These are phyloP conservation scores for Polydrusus tereticollis DNA, from an alignment of 2,888 invertebrate genomes.

Conservation along the genomic window DNA sequence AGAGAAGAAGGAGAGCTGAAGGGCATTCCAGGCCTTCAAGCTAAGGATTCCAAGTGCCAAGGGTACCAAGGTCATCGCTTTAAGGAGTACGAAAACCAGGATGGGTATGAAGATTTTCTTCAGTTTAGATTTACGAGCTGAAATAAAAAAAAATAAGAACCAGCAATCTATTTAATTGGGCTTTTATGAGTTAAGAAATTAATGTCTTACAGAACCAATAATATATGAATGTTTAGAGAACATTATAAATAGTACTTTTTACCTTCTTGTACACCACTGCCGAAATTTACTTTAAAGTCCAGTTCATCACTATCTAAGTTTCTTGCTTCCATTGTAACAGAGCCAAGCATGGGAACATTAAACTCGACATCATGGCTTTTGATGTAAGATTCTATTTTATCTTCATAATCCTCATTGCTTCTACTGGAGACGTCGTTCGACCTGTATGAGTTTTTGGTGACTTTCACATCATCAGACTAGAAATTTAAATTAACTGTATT, in stretches of 20 bases:
- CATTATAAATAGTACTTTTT: slow-evolving; percentile 2
- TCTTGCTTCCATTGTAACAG: slow-evolving; percentile 82
- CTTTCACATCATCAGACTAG: slow-evolving; percentile 81
- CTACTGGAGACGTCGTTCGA: slow-evolving; percentile 75
- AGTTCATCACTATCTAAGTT: slow-evolving; percentile 83
- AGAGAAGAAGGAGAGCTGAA: slow-evolving; percentile 88
- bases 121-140: slow-evolving; percentile 74
- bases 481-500: slow-evolving; percentile 10
- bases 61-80: slow-evolving; percentile 88
- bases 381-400: slow-evolving; percentile 79
- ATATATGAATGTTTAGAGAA: not conserved
- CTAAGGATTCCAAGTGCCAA: slow-evolving; percentile 87
- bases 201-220: too few species aligned
- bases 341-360: slow-evolving; percentile 79
- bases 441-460: slow-evolving; percentile 78
- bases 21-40: slow-evolving; percentile 89
- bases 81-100: slow-evolving; percentile 84
- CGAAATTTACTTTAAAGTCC: slow-evolving; percentile 78
- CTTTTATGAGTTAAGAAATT: slow-evolving; percentile 2
- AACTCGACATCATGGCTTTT: slow-evolving; percentile 85
- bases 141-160: slow-evolving; percentile 33
- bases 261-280: slow-evolving; percentile 61
- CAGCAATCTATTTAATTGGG: too few species aligned
- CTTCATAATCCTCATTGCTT: slow-evolving; percentile 72
- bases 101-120: slow-evolving; percentile 89